Base-by-base conservation (phyloP, 92 coral and sea anemone species). In the Parazoanthus atlanticus region DNA sequence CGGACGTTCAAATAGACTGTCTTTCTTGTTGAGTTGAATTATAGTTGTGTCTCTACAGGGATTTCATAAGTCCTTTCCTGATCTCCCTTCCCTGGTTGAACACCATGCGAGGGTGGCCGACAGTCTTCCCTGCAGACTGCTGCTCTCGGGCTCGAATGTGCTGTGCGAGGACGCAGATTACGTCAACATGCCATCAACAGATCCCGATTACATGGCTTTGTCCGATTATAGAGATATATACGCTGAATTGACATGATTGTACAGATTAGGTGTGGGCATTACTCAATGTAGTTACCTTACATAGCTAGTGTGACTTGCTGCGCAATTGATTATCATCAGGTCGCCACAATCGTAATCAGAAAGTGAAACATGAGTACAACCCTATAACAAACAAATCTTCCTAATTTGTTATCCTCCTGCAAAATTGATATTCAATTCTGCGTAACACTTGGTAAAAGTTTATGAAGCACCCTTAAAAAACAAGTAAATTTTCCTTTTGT, bases 111-210 rank as follows among this genome's bases (percentile, higher is more conserved):
- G 88, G 26, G 74, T 75, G 28, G 90, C 90, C 3, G 99, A 95
- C 66, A 98, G 95, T 64, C 91, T 97, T 21, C 99, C 99, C 5
- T 95, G 97, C 85, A 90, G 77, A 32, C 92, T 97, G 76, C 78
- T 94, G 30, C 93, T 97, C 23, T 93, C 95, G 28, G 98, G 99
- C 25, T 97, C 99, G 41, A 96, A 95, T 61, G 89, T 91, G 69
- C 91, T 92, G 26, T 92, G 95, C 19, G 93, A 95, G 73, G 93
- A 93, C 10, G 93, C 90, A 29, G 90, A 91, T 8, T 93, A 92
- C 74, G 67, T 88, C n/a, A 81, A 78, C 83, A 75, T 78, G 38
- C 87, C 88, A 13, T 89, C 96, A 30, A 69, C 41, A 5, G 98
- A 93, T 49, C 98, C 96, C 3, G 98, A 95, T 77, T 95, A 95